Evolutionary conservation across 2,888 invertebrate species (phyloP).

Genomic region (Hartigia nigra): DNA sequence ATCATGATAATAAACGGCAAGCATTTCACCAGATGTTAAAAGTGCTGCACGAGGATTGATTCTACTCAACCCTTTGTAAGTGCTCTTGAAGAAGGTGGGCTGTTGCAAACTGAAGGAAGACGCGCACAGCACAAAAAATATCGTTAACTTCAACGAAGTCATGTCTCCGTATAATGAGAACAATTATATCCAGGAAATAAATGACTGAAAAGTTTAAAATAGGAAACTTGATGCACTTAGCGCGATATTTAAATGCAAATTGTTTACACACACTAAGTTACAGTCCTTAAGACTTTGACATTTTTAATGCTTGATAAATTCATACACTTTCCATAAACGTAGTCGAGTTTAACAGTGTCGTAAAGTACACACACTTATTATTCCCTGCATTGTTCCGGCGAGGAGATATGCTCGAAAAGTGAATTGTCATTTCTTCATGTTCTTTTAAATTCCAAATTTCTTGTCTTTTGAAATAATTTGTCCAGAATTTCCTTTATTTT

Average conservation of each 20-base stretch:
- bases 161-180: constrained; percentile 21
- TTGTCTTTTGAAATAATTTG: background rate
- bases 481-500: background rate
- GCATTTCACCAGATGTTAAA: constrained; percentile 31
- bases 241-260: background rate
- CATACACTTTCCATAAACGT: background rate
- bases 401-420: background rate
- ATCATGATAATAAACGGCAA: constrained; percentile 78
- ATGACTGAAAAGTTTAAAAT: background rate
- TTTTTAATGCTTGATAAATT: background rate
- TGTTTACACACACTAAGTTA: background rate
- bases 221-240: background rate
- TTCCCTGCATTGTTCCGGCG: background rate
- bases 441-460: background rate
- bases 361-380: background rate
- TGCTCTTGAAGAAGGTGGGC: constrained; percentile 44
- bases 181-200: background rate
- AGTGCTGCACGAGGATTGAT: constrained; percentile 19
- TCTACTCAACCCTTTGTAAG: constrained; percentile 50
- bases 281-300: too few species aligned
- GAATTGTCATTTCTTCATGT: background rate
- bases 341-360: background rate
- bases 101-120: constrained; percentile 38
- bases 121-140: constrained; percentile 28
- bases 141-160: constrained; percentile 27